Evolutionary conservation across 1,140 invertebrate species (phyloP).

Genomic region (Atta texana): DNA sequence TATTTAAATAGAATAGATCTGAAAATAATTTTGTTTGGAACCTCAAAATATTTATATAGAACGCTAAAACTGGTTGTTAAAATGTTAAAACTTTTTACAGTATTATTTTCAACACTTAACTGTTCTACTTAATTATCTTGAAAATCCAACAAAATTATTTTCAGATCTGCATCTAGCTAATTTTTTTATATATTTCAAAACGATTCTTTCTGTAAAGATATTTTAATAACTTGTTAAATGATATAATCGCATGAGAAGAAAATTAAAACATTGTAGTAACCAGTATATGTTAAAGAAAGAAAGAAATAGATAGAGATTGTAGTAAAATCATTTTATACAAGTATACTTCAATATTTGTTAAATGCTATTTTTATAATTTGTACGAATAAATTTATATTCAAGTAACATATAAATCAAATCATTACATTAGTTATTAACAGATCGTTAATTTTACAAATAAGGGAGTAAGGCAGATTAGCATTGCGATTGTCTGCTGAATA

Average conservation of each 20-base stretch:
- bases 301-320: neutral
- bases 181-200: no score
- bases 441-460: slow-evolving; percentile 48
- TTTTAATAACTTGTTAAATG: slow-evolving; percentile 40
- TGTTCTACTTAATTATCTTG: no score
- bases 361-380: neutral
- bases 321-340: slow-evolving; percentile 1
- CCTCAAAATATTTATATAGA: no score
- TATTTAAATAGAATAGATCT: no score
- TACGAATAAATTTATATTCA: neutral
- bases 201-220: neutral
- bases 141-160: no score
- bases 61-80: no score
- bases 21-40: no score
- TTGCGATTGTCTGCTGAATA: slow-evolving; percentile 47
- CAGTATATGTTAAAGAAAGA: neutral
- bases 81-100: no score
- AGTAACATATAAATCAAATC: slow-evolving; percentile 48
- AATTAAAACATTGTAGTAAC: neutral
- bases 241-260: neutral
- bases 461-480: slow-evolving; percentile 26
- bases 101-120: no score
- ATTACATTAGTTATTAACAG: slow-evolving; percentile 45
- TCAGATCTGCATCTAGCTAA: no score
- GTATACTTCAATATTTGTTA: neutral